These are phyloP conservation scores for Epinephelus cyanopodus DNA, from an alignment of 2,113 vertebrate genomes.

Conservation along the genomic window DNA sequence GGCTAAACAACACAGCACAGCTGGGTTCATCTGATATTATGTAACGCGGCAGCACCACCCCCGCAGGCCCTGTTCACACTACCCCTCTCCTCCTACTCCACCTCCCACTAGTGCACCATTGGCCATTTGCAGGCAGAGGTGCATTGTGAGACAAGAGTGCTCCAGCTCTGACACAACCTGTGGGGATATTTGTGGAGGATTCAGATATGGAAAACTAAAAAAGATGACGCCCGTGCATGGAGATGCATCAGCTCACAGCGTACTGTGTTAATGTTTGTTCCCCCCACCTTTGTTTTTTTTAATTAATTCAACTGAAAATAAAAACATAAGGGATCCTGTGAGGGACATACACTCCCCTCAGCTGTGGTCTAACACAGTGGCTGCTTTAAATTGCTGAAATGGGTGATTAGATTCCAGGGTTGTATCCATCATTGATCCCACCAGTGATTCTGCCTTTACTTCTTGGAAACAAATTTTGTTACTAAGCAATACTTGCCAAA, in stretches of 20 bases:
- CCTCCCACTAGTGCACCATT: conserved; percentile 68
- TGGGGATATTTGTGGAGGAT: conserved; percentile 45
- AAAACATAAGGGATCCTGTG: background rate
- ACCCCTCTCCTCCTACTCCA: conserved; percentile 70
- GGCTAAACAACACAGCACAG: conserved; percentile 71
- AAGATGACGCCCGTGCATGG: background rate
- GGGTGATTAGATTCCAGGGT: conserved; percentile 23
- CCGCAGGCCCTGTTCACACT: conserved; percentile 76
- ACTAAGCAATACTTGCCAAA: conserved; percentile 77
- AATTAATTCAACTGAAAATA: background rate
- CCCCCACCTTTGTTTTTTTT: background rate
- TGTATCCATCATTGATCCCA: conserved; percentile 25
- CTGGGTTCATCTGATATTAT: conserved; percentile 75
- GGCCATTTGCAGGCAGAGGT: conserved; percentile 72
- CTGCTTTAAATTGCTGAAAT: conserved; percentile 33
- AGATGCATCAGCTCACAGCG: background rate
- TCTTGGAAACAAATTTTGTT: conserved; percentile 72
- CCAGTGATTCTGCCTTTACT: conserved; percentile 53
- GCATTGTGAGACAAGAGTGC: conserved; percentile 60
- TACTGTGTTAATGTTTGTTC: background rate
- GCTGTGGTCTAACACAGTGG: background rate
- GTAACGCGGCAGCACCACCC: conserved; percentile 71
- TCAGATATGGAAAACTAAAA: conserved; percentile 19
- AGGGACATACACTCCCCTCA: background rate
- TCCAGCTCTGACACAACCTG: conserved; percentile 44